A percentile compares a stretch with the other conserved stretches of the same genome.
Conservation (phyloP, 2,797 vertebrate species). For the Orestias chungarensis region DNA sequence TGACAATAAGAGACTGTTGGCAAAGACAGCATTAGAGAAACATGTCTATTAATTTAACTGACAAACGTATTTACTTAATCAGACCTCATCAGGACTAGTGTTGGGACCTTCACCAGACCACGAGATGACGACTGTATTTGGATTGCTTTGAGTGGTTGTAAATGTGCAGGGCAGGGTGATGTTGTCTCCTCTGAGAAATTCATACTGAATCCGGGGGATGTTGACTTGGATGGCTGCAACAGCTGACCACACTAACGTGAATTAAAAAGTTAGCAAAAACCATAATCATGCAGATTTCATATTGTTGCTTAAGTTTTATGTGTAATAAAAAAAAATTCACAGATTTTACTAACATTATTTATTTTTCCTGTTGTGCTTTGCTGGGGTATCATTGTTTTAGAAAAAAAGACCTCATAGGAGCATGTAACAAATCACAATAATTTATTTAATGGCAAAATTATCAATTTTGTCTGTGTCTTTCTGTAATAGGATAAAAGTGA, state of each 20-base stretch:
- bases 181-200: slow-evolving; percentile 64
- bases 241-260: slow-evolving; percentile 37
- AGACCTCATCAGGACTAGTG: slow-evolving; percentile 21
- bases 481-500: no score
- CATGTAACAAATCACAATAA: no score
- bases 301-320: no score
- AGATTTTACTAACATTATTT: no score
- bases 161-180: slow-evolving; percentile 68
- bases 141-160: rapidly evolving
- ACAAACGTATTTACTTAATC: not conserved
- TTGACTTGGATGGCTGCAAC: slow-evolving; percentile 25
- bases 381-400: no score
- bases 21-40: slow-evolving; percentile 13
- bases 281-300: not conserved
- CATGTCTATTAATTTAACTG: not conserved
- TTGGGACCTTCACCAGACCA: slow-evolving; percentile 39
- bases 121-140: rapidly evolving
- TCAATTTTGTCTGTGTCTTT: no score
- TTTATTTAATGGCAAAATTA: no score
- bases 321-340: no score
- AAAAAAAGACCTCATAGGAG: no score
- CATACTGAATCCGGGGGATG: slow-evolving; percentile 21
- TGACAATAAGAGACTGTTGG: slow-evolving; percentile 29
- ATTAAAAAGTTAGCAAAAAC: not conserved
- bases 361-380: no score